A percentile compares a stretch with the other conserved stretches of the same genome.
These are phyloP conservation scores for Thysanoteuthis rhombus DNA, from an alignment of 2,888 invertebrate species.

Conservation along the genomic window DNA sequence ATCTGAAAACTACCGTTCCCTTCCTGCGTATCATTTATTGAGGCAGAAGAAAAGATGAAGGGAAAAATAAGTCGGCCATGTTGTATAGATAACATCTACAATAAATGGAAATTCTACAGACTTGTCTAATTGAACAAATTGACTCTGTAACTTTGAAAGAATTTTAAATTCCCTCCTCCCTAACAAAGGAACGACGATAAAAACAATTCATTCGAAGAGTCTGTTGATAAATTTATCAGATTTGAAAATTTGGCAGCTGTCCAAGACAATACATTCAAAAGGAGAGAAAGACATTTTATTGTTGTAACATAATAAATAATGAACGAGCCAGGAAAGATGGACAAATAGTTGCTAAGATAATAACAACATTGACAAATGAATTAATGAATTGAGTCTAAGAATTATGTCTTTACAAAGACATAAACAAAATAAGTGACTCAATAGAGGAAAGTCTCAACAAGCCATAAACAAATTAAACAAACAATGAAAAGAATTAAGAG, in stretches of 20 bases:
- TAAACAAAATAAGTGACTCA: neutral
- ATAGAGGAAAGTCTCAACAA: neutral
- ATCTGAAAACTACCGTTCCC: neutral
- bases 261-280: neutral
- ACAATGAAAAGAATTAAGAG: neutral
- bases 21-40: neutral
- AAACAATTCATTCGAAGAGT: neutral
- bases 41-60: neutral
- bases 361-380: neutral
- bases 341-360: neutral
- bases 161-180: neutral
- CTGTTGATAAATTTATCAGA: neutral
- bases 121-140: neutral
- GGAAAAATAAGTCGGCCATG: neutral
- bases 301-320: neutral
- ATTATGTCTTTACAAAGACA: neutral
- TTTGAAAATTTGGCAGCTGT: neutral
- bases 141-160: neutral
- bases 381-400: neutral
- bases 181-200: neutral
- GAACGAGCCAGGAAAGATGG: neutral
- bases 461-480: neutral
- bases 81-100: neutral
- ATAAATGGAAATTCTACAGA: neutral
- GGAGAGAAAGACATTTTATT: neutral